phyloP scores from a whole-genome alignment of 2,797 vertebrate species.

The Stomatorhinus walkeri region DNA sequence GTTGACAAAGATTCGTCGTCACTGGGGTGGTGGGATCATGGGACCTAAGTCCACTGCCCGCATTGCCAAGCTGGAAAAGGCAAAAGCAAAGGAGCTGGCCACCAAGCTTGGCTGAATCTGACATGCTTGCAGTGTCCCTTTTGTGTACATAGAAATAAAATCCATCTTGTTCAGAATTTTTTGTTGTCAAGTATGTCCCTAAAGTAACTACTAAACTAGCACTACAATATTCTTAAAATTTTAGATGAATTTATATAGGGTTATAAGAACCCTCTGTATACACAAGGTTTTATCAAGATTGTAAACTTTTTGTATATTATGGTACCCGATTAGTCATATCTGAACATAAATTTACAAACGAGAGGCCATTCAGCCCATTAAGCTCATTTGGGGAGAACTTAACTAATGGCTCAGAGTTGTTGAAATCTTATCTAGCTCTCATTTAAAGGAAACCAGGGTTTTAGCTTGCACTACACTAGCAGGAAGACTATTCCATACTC shows the following conservation, averaged over 20 bases:
- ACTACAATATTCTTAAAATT: not conserved
- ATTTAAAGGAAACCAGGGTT: no score
- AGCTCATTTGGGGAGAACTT: no score
- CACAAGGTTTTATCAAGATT: not conserved
- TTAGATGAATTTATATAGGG: not conserved
- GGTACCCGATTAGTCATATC: not conserved
- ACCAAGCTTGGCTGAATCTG: slow-evolving; percentile 84
- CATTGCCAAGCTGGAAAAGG: slow-evolving; percentile 88
- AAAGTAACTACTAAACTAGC: not conserved
- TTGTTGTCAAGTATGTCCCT: not conserved
- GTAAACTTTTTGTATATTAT: not conserved
- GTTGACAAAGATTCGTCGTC: slow-evolving; percentile 79
- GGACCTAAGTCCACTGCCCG: slow-evolving; percentile 94
- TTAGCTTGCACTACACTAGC: no score
- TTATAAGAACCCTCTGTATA: not conserved
- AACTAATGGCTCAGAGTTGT: no score
- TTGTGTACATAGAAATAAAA: slow-evolving; percentile 72
- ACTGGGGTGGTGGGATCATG: slow-evolving; percentile 93
- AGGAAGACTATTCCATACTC: no score
- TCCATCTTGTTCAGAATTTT: not conserved
- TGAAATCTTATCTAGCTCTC: no score
- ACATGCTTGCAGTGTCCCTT: slow-evolving; percentile 20
- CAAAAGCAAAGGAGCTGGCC: slow-evolving; percentile 93
- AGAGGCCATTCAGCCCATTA: no score
- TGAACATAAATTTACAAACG: no score